Base-by-base conservation (phyloP, 2,797 vertebrate species). In the Pagetopsis macropterus region DNA sequence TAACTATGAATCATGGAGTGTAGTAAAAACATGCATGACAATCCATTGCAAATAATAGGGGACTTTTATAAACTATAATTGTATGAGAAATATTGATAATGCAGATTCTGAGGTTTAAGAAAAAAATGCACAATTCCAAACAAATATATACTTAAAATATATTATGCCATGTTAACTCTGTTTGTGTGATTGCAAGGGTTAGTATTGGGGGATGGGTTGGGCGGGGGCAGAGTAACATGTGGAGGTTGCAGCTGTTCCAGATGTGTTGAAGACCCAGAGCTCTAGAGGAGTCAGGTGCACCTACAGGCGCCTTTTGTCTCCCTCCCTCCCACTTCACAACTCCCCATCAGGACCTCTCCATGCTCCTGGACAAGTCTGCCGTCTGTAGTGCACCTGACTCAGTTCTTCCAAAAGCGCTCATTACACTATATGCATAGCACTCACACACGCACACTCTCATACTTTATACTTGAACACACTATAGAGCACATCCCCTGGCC, bases 401-500 rank as follows among this genome's bases (percentile, higher is more conserved):
- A 50, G 45, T 45, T 69, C 66, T 67, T 62, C 12, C 48, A 76
- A 83, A 82, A 86, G 70, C 54, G 64, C 64, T 85, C 70, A 83
- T 84, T 84, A 75, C 58, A 74, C 65, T 78, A 57, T 70, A 84
- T 81, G 72, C 71, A 82, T 57, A 78, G 58, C 41, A 63, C 77
- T 77, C 60, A 63, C 33, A 72, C 79, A 71, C 56, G 72, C 81
- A 52, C 63, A 67, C 8, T 10, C 76, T 79, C 73, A 63, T 71
- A 75, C 73, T 83, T 86, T 67, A 70, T 65, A 87, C 75, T 78
- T 75, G 74, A 87, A 76, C 77, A 79, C 63, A 83, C 77, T 72
- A 75, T 65, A 77, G 74, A 71, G 78, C 81, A 82, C 73, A 85
- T 88, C 81, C 80, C 82, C 67, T 76, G 81, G 88, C 84, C 88